phyloP scores from a whole-genome alignment of 2,113 vertebrate genomes.

The Lontra canadensis region DNA sequence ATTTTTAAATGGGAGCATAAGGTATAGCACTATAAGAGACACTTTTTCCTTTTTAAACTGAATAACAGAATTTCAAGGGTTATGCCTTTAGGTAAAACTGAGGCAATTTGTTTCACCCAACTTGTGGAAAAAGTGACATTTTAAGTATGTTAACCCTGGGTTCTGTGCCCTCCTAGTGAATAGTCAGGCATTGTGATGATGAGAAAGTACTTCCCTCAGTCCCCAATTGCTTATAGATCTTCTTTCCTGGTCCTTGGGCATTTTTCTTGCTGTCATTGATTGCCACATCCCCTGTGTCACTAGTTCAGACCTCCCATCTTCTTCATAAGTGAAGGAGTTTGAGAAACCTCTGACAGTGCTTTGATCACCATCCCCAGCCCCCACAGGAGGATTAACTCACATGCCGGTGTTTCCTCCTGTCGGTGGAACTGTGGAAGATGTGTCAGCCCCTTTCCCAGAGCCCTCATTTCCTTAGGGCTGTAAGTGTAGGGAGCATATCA shows the following conservation, averaged over 20 bases:
- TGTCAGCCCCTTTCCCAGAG: background rate
- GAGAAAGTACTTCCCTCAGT: background rate
- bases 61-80: background rate
- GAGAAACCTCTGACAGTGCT: background rate
- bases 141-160: background rate
- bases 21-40: background rate
- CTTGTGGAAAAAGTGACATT: background rate
- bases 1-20: background rate
- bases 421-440: background rate
- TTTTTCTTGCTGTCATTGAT: background rate
- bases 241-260: background rate
- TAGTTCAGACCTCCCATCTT: background rate
- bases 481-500: background rate
- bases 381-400: background rate
- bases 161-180: background rate
- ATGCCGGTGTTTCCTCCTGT: background rate
- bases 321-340: background rate
- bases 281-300: background rate
- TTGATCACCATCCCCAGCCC: rapidly evolving
- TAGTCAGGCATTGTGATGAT: background rate
- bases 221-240: too few species aligned
- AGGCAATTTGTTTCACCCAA: background rate
- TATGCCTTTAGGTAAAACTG: background rate
- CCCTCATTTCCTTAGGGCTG: background rate
- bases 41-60: background rate